These are phyloP conservation scores for Cheilosia vernalis DNA, from an alignment of 2,888 invertebrate genomes.

Conservation along the genomic window DNA sequence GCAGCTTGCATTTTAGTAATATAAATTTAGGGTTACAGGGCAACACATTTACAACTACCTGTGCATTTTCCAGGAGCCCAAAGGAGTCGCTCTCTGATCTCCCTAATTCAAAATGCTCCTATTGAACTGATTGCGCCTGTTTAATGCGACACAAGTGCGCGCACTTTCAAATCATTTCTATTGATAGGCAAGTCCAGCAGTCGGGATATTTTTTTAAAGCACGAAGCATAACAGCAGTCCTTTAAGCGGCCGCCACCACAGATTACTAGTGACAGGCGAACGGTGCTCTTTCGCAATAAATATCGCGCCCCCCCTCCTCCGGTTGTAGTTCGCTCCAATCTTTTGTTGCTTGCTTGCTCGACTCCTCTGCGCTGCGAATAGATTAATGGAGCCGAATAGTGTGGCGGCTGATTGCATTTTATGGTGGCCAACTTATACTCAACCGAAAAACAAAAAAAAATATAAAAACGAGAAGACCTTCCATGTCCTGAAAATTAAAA, in stretches of 20 bases:
- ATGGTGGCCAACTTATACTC: conserved; percentile 7
- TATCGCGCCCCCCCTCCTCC: background rate
- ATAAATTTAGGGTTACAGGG: too few relatives aligned
- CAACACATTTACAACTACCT: background rate
- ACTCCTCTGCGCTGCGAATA: conserved; percentile 9
- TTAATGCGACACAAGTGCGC: conserved; percentile 11
- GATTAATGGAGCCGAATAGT: conserved; percentile 46
- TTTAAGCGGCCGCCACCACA: conserved; percentile 28
- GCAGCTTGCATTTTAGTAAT: background rate
- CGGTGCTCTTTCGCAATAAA: conserved; percentile 30
- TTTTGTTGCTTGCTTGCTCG: conserved; percentile 13
- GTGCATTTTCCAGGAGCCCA: background rate
- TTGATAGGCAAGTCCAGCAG: conserved; percentile 4
- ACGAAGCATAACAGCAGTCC: background rate
- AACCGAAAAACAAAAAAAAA: background rate
- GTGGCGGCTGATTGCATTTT: conserved; percentile 58
- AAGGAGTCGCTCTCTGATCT: background rate
- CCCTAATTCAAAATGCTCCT: background rate
- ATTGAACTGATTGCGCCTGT: background rate
- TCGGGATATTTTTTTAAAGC: background rate
- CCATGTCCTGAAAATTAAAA: conserved; percentile 68
- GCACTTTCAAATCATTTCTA: background rate
- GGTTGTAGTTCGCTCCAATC: background rate
- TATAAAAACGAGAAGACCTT: conserved; percentile 7
- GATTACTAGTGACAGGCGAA: conserved; percentile 35